These are phyloP conservation scores for Zele albiditarsus DNA, from an alignment of 2,888 invertebrate species.

Conservation along the genomic window DNA sequence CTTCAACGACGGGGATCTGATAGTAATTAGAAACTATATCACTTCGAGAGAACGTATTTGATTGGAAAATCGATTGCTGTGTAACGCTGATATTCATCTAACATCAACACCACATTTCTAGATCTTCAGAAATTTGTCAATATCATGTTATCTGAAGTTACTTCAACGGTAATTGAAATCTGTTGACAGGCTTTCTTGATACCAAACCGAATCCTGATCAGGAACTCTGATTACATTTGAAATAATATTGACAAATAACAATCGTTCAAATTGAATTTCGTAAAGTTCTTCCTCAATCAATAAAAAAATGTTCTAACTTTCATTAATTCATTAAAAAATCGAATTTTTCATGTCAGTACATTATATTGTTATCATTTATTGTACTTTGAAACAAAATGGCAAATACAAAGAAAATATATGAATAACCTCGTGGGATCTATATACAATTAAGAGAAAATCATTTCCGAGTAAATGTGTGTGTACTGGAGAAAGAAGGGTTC, in stretches of 20 bases:
- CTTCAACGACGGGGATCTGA: constrained; percentile 6
- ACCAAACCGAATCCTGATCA: too few relatives aligned
- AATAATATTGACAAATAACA: too few relatives aligned
- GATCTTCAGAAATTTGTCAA: background rate
- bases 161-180: background rate
- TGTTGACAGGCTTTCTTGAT: too few relatives aligned
- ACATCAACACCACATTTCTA: constrained; percentile 1
- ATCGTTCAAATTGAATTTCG: too few relatives aligned
- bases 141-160: background rate
- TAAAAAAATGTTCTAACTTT: too few relatives aligned
- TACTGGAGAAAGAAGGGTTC: background rate
- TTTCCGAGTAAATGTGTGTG: background rate
- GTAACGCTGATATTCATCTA: background rate
- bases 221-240: too few relatives aligned
- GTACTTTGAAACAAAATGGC: background rate
- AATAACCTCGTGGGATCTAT: background rate
- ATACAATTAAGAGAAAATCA: background rate
- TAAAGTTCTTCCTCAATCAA: too few relatives aligned
- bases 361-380: too few relatives aligned
- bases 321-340: too few relatives aligned
- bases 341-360: too few relatives aligned
- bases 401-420: background rate
- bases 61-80: background rate
- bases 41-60: background rate
- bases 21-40: constrained; percentile 19